Base-by-base conservation (phyloP, 2,113 vertebrate species). In the Chamaea fasciata region DNA sequence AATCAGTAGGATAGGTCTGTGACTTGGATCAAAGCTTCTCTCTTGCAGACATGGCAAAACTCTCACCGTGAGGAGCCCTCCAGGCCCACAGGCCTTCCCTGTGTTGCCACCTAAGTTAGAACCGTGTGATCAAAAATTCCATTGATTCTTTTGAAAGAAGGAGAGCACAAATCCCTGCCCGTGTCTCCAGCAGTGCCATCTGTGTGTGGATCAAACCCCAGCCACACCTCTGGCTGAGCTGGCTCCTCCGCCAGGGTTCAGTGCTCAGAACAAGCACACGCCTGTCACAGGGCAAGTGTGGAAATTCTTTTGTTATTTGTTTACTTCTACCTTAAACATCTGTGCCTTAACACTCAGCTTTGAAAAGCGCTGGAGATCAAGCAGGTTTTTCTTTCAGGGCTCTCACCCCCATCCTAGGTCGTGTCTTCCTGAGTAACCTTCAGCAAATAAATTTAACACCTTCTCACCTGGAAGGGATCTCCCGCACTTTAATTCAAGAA, bases 401-500 rank as follows among this genome's bases (percentile, higher is more conserved):
- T 46, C 5, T 82, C 20, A 2, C 49, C 52, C 67, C 15, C 50
- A 9, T 53, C 1, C 12, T 6, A 31, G 47, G 84, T 79, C n/a
- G 7, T 26, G 46, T 91, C 77, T 69, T 84, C 75, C 79, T 35
- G 65, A 7, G 70, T 42, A 41, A 79, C 60, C 76, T 64, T 69
- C 37, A 62, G 81, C 88, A 75, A 86, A 78, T 52, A 59, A 63
- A 78, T 83, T 56, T 78, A 90, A 90, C 86, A 46, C 88, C 89
- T 68, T 53, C 79, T 81, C 63, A 86, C 95, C 96, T 95, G 47
- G 75, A 59, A 90, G 90, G 83, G 90, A 94, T 87, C 91, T 70
- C 37, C 57, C 33, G 65, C 91, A 68, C 76, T 95, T 95, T 37
- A 42, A 86, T 96, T 96, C 89, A 92, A 96, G 94, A 90, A 96